These are phyloP conservation scores for Azorinus chamasolen DNA, from an alignment of 2,888 invertebrate species.

Conservation along the genomic window DNA sequence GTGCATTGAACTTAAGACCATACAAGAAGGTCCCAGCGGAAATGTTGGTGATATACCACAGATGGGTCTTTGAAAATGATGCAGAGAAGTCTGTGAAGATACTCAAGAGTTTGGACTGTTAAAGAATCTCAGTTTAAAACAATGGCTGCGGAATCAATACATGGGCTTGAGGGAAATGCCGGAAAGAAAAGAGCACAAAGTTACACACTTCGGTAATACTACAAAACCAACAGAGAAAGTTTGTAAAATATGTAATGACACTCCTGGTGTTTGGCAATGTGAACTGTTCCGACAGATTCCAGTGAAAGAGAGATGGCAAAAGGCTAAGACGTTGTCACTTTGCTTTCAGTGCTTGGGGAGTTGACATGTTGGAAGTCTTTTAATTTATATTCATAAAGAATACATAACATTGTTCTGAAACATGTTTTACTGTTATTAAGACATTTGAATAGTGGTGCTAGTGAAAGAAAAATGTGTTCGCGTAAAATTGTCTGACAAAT, in stretches of 20 bases:
- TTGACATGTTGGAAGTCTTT: conserved; percentile 21
- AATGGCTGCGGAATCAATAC: no score
- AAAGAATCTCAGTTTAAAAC: no score
- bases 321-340: conserved; percentile 1
- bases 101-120: conserved; percentile 17
- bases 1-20: conserved; percentile 31
- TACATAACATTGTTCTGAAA: no score
- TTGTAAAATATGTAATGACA: conserved; percentile 12
- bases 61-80: conserved; percentile 42
- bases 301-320: conserved; percentile 13
- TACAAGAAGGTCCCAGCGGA: conserved; percentile 43
- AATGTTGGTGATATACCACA: conserved; percentile 39
- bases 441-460: no score
- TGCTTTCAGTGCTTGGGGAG: conserved; percentile 33
- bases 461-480: no score
- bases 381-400: no score
- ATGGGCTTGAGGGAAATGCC: no score
- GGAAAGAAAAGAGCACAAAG: no score
- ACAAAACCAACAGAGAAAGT: no score
- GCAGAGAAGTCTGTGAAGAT: conserved; percentile 35
- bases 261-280: conserved; percentile 26
- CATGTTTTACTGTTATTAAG: no score
- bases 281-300: conserved; percentile 4
- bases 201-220: no score
- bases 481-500: no score